phyloP scores from a whole-genome alignment of 2,888 invertebrate genomes.

The Gymnosoma rotundatum region DNA sequence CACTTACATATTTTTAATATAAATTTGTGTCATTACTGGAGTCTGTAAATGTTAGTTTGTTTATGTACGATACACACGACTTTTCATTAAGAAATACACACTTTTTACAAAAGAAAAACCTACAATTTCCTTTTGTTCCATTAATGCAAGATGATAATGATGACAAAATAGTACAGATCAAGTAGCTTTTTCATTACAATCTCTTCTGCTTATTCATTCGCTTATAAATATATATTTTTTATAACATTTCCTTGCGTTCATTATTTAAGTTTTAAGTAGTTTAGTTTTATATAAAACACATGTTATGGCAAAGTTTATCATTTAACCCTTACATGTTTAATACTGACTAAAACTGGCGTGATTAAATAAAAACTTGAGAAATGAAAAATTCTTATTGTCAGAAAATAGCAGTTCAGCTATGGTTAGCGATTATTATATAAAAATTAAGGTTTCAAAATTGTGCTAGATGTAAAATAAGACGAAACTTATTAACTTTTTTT shows the following conservation, averaged over 20 bases:
- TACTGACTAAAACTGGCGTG: neutral
- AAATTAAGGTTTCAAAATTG: too few species aligned
- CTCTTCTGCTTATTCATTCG: neutral
- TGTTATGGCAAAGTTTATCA: neutral
- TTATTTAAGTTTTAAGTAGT: conserved; percentile 32
- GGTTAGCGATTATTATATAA: too few species aligned
- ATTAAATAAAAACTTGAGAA: too few species aligned
- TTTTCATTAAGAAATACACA: conserved; percentile 52
- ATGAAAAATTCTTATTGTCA: neutral
- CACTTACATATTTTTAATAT: neutral
- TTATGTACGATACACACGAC: conserved; percentile 55
- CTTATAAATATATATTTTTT: neutral
- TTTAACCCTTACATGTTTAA: conserved; percentile 1
- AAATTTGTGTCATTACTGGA: conserved; percentile 21
- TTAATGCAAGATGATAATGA: conserved; percentile 35
- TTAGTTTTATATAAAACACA: conserved; percentile 12
- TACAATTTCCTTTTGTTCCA: conserved; percentile 12
- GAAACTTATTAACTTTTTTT: too few species aligned
- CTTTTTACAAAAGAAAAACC: neutral
- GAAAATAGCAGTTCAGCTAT: too few species aligned
- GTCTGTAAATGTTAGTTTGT: conserved; percentile 18
- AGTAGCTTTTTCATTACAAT: conserved; percentile 61
- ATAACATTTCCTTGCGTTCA: conserved; percentile 36
- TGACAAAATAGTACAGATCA: conserved; percentile 62
- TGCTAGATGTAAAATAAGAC: too few species aligned